Conservation (phyloP, 1,140 invertebrate species). For the Drosophila virilis region DNA sequence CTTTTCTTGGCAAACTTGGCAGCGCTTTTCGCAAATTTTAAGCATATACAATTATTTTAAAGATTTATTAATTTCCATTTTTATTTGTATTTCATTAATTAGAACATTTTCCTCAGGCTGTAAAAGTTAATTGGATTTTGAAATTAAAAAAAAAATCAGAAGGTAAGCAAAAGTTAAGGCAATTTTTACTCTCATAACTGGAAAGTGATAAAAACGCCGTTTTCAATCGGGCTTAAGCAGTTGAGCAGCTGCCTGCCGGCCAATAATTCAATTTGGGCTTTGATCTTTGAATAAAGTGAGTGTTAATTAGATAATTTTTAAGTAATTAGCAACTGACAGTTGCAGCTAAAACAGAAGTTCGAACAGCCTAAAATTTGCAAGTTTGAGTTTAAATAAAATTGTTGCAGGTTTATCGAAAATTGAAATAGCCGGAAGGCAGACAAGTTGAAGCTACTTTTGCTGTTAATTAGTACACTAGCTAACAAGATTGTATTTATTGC, state of each 20-base stretch:
- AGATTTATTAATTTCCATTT: background rate
- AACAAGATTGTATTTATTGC: too few species aligned
- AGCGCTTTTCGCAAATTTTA: background rate
- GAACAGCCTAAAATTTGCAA: background rate
- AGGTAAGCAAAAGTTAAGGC: constrained; percentile 5
- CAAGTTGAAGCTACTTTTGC: background rate
- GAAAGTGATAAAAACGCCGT: constrained; percentile 9
- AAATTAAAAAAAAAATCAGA: constrained; percentile 8
- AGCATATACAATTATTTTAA: constrained; percentile 5
- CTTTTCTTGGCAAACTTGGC: constrained; percentile 33
- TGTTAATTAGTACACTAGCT: too few species aligned
- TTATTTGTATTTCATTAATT: constrained; percentile 23
- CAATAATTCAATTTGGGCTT: constrained; percentile 23
- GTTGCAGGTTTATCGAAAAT: background rate
- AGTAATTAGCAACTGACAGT: constrained; percentile 39
- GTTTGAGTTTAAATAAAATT: background rate
- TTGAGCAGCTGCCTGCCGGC: constrained; percentile 6
- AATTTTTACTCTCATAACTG: constrained; percentile 18
- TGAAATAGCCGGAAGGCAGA: background rate
- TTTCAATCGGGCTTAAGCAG: background rate
- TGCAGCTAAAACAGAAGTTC: constrained; percentile 30
- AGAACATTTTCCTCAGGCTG: constrained; percentile 13
- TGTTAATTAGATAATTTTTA: constrained; percentile 35
- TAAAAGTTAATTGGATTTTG: constrained; percentile 23
- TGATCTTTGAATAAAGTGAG: constrained; percentile 23